Percentiles rank a stretch among this genome's conserved stretches.
Conservation (phyloP, 2,113 vertebrate genomes). For the Rynchops niger region DNA sequence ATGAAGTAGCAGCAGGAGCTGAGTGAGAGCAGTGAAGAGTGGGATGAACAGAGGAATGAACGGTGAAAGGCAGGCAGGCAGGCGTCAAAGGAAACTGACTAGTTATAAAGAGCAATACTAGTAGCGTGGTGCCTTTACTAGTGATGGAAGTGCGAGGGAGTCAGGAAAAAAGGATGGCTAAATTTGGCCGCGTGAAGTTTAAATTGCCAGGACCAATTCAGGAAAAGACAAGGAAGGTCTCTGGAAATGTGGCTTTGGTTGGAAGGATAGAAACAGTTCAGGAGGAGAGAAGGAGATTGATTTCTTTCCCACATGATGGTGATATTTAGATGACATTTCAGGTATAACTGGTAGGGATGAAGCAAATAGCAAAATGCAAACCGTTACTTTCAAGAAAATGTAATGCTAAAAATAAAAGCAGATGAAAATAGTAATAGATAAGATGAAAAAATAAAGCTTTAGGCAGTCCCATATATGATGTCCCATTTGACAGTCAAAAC, state of each 20-base stretch:
- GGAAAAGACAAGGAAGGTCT: background rate
- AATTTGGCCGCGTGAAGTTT: background rate
- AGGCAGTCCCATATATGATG: background rate
- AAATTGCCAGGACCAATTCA: background rate
- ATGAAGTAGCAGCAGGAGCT: background rate
- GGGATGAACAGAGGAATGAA: background rate
- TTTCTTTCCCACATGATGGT: background rate
- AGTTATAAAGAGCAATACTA: background rate
- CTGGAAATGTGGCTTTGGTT: background rate
- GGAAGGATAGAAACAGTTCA: background rate
- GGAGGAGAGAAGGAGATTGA: background rate
- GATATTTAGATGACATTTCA: slow-evolving; percentile 62
- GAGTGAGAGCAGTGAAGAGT: background rate
- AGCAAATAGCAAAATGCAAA: slow-evolving; percentile 46
- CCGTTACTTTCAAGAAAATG: slow-evolving; percentile 34
- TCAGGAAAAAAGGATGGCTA: background rate
- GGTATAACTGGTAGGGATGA: slow-evolving; percentile 31
- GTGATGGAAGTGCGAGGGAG: background rate
- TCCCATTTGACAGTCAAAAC: background rate
- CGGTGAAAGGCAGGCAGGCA: background rate
- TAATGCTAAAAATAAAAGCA: background rate
- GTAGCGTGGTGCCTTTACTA: background rate
- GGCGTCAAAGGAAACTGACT: background rate
- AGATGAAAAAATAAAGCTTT: background rate
- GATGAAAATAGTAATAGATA: background rate